These are phyloP conservation scores for Pipa parva DNA, from an alignment of 2,113 vertebrate genomes.

Conservation along the genomic window DNA sequence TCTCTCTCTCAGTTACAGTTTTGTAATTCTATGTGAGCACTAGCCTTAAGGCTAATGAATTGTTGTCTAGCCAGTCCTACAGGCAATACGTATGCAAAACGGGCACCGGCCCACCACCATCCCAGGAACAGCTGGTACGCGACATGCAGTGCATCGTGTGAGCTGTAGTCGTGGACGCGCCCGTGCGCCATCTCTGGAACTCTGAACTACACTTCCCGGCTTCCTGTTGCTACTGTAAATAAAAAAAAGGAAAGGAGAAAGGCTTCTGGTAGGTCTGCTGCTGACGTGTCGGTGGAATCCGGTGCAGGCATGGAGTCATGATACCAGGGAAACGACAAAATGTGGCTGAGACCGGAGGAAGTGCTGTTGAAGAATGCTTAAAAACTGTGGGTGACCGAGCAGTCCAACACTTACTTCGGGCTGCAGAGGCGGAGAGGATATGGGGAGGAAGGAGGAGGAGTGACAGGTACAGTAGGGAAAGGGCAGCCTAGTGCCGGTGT, in stretches of 20 bases:
- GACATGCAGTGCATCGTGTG: neutral
- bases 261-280: slow-evolving; percentile 63
- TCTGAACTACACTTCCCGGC: slow-evolving; percentile 58
- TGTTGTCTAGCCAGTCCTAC: too few relatives aligned
- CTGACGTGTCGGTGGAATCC: slow-evolving; percentile 64
- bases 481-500: too few relatives aligned
- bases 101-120: too few relatives aligned
- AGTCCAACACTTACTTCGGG: slow-evolving; percentile 87
- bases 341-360: slow-evolving; percentile 96
- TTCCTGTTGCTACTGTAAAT: slow-evolving; percentile 21
- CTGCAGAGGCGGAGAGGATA: slow-evolving; percentile 88
- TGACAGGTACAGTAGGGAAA: slow-evolving; percentile 71
- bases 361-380: slow-evolving; percentile 92
- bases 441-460: slow-evolving; percentile 82
- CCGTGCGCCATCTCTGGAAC: neutral
- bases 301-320: slow-evolving; percentile 47
- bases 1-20: too few relatives aligned
- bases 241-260: too few relatives aligned
- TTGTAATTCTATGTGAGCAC: too few relatives aligned
- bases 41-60: too few relatives aligned
- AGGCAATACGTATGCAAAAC: too few relatives aligned
- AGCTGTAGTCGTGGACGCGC: neutral
- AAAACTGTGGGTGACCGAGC: slow-evolving; percentile 91
- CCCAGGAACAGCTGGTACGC: too few relatives aligned
- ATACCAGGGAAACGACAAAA: slow-evolving; percentile 50